Conservation (phyloP, 2,797 vertebrate genomes). For the Esox lucius region DNA sequence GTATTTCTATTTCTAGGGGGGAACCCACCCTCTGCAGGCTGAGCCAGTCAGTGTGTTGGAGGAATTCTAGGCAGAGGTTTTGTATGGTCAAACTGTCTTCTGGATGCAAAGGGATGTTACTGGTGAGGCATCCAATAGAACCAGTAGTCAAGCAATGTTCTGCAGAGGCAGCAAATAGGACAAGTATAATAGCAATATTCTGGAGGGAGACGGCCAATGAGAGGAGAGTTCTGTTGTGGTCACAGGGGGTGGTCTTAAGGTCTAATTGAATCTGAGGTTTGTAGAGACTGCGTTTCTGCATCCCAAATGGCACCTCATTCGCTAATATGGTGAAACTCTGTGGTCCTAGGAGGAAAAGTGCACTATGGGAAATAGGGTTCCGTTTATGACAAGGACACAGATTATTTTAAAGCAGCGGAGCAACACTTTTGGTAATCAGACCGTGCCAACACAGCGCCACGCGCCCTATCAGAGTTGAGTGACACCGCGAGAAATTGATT, state of each 20-base stretch:
- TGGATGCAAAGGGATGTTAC: too few species aligned
- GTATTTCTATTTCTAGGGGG: too few species aligned
- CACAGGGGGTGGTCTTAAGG: not conserved
- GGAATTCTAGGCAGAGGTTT: too few species aligned
- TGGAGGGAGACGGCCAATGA: not conserved
- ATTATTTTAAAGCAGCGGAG: conserved; percentile 8
- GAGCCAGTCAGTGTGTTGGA: too few species aligned
- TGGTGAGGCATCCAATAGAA: too few species aligned
- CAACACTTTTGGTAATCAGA: not conserved
- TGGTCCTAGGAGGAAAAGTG: not conserved
- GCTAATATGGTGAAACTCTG: not conserved
- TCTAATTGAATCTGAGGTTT: conserved; percentile 28
- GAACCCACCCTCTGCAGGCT: too few species aligned
- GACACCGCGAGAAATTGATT: conserved; percentile 37
- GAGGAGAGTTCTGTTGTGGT: not conserved
- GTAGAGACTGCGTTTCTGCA: not conserved
- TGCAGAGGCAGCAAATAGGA: not conserved
- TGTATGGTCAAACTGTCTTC: too few species aligned
- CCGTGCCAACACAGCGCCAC: not conserved
- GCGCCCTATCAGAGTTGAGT: conserved; percentile 39
- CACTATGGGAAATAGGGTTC: not conserved
- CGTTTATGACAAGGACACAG: not conserved
- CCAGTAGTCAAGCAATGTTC: too few species aligned
- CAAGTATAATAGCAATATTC: not conserved
- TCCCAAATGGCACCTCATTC: not conserved